Percentiles rank a stretch among this genome's conserved stretches.
These are phyloP conservation scores for Pocillopora grandis DNA, from an alignment of 92 coral and sea anemone genomes.

Conservation along the genomic window DNA sequence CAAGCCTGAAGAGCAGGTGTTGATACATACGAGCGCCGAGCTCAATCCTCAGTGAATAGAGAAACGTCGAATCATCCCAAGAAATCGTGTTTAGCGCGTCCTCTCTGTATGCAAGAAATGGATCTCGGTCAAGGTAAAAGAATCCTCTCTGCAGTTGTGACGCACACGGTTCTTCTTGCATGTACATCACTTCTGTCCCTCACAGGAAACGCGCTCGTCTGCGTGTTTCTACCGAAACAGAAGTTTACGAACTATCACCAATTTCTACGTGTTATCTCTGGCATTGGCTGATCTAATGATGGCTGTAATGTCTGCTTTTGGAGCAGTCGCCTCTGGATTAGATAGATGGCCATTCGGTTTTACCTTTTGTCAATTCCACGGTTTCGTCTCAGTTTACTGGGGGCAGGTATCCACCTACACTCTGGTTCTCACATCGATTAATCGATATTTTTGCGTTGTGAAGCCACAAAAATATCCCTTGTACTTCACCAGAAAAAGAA, in stretches of 20 bases:
- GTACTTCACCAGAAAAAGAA: background rate
- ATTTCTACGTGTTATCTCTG: background rate
- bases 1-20: too few species aligned
- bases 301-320: background rate
- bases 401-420: slow-evolving; percentile 1
- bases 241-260: background rate
- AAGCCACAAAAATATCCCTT: background rate
- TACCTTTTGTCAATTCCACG: slow-evolving; percentile 2
- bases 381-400: background rate
- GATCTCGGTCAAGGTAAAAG: background rate
- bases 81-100: too few species aligned
- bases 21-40: background rate
- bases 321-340: slow-evolving; percentile 4
- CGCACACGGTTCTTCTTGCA: background rate
- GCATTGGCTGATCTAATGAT: background rate
- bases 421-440: slow-evolving; percentile 11
- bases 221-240: slow-evolving; percentile 3
- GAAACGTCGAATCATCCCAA: too few species aligned
- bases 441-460: slow-evolving; percentile 11
- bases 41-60: background rate
- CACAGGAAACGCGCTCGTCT: slow-evolving; percentile 1
- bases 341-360: background rate
- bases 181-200: background rate
- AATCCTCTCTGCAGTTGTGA: background rate
- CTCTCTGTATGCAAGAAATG: background rate